These are phyloP conservation scores for Leptopterna dolabrata DNA, from an alignment of 2,888 invertebrate species.

Conservation along the genomic window DNA sequence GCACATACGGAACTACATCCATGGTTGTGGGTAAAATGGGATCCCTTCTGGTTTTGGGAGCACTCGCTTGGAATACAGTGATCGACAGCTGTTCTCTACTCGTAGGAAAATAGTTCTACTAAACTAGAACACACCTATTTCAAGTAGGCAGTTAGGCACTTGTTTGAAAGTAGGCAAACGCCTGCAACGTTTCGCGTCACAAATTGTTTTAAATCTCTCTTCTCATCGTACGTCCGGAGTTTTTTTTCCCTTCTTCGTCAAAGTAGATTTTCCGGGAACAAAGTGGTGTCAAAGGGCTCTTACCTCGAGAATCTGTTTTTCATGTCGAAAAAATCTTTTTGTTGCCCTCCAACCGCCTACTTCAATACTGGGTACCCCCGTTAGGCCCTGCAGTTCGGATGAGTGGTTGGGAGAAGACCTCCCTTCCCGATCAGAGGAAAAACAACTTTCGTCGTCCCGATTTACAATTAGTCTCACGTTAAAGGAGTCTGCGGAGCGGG, in stretches of 20 bases:
- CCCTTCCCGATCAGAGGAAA: constrained; percentile 2
- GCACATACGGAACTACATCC: no score
- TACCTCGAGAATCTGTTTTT: background rate
- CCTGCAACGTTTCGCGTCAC: no score
- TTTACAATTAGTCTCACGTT: constrained; percentile 55
- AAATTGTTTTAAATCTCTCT: background rate
- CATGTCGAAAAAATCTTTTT: background rate
- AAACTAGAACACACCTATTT: no score
- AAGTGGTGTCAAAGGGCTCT: constrained; percentile 22
- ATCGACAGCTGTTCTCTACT: no score
- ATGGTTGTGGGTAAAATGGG: no score
- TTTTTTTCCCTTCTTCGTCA: background rate
- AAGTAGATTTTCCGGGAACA: background rate
- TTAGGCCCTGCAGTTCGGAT: constrained; percentile 40
- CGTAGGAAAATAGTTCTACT: no score
- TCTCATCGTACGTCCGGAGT: background rate
- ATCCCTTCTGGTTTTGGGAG: no score
- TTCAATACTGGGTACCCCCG: constrained; percentile 29
- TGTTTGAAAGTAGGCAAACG: no score
- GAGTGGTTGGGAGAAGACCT: constrained; percentile 40
- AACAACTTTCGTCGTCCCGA: constrained; percentile 43
- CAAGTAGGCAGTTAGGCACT: no score
- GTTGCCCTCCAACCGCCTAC: background rate
- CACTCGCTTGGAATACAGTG: no score
- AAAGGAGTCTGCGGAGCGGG: constrained; percentile 45